Percentiles rank a stretch among this genome's conserved stretches.
These are phyloP conservation scores for Echeneis naucrates DNA, from an alignment of 2,797 vertebrate genomes.

Conservation along the genomic window DNA sequence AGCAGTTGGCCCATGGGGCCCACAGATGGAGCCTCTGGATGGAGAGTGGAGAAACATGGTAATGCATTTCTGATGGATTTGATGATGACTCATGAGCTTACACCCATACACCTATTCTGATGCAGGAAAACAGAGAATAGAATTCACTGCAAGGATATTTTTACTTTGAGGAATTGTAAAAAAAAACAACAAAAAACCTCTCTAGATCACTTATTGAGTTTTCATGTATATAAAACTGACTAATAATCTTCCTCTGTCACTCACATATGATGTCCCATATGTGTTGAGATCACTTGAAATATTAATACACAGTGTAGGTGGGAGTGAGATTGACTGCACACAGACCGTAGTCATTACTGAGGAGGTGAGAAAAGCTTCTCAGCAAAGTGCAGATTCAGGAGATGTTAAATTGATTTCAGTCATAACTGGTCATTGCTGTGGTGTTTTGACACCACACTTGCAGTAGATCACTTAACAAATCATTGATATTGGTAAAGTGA, in stretches of 20 bases:
- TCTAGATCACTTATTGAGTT: too few species aligned
- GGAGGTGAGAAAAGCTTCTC: slow-evolving; percentile 65
- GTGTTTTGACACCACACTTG: slow-evolving; percentile 45
- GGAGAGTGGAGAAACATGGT: slow-evolving; percentile 62
- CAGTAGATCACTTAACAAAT: slow-evolving; percentile 25
- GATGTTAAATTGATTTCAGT: slow-evolving; percentile 63
- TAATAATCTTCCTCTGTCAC: slow-evolving; percentile 1
- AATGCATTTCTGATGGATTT: slow-evolving; percentile 66
- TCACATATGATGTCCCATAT: slow-evolving; percentile 2
- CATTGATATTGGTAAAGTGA: not conserved
- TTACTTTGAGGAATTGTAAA: slow-evolving; percentile 11
- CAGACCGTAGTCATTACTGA: slow-evolving; percentile 37
- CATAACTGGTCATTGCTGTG: slow-evolving; percentile 42
- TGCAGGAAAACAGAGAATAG: slow-evolving; percentile 49
- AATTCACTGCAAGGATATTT: slow-evolving; percentile 36
- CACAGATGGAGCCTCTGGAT: slow-evolving; percentile 74
- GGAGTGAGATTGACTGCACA: slow-evolving; percentile 47
- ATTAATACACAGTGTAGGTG: slow-evolving; percentile 45
- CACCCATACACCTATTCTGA: slow-evolving; percentile 53
- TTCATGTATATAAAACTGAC: not conserved
- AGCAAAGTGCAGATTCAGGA: slow-evolving; percentile 41
- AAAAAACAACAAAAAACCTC: not conserved
- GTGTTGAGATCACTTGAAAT: slow-evolving; percentile 35
- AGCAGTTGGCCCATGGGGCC: slow-evolving; percentile 65
- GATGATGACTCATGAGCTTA: slow-evolving; percentile 68